Base-by-base conservation (phyloP, 2,888 invertebrate genomes). In the Lingula anatina region DNA sequence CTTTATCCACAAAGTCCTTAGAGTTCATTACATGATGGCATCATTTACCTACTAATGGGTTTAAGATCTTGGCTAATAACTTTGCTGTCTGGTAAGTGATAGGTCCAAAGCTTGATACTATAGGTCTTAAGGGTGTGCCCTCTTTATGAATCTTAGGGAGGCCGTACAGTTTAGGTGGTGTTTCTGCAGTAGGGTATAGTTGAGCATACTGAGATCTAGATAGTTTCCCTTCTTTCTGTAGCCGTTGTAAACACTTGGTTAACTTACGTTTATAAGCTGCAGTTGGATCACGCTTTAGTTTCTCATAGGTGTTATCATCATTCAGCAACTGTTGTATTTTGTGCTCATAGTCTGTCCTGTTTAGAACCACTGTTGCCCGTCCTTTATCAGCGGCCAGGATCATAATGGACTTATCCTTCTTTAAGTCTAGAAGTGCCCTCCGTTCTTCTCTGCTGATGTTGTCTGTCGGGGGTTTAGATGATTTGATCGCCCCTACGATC, bases 311-410 rank as follows among this genome's bases (percentile, higher is more conserved):
- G 9, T 5, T 41, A 4, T 5, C 21, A 21, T 41, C 42, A 7
- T 5, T 5, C 4, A 41, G 25, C 21, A 41, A n/a, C n/a, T n/a
- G n/a, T n/a, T n/a, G 5, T 3, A 24, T n/a, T 25, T 9, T 20
- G 35, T 5, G 24, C 3, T 24, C 4, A 20, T 41, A 41, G 5
- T 41, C 42, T 5, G 5, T 4, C 5, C 5, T 41, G 25, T 41
- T n/a, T 25, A 41, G 5, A 21, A 41, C 21, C 21, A 41, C 42
- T 25, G 21, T 12, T 7, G 5, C 5, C 7, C 5, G 5, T 41
- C 42, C 42, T n/a, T 41, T 41, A 20, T 41, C 42, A 7, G 42
- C 42, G 15, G 42, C 24, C 15, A 41, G 5, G n/a, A 41, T 41
- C 24, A 5, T 5, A 7, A 12, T 12, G 5, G 5, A 9, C 25